Percentiles rank a stretch among this genome's conserved stretches.
Conservation (phyloP, 2,113 vertebrate genomes). For the Cottus gobio region DNA sequence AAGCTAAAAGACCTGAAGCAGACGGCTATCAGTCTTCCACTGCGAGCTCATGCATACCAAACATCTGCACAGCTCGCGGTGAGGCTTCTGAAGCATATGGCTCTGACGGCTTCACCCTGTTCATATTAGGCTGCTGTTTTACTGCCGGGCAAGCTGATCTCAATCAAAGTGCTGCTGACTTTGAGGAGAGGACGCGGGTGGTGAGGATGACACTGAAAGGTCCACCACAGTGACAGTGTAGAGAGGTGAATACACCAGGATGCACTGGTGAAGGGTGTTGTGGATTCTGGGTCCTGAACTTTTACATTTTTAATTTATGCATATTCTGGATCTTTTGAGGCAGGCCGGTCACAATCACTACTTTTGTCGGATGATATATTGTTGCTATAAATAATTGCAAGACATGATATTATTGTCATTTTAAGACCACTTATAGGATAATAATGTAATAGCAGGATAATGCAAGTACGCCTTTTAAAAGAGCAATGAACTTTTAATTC, state of each 20-base stretch:
- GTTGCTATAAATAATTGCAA: background rate
- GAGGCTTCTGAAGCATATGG: constrained; percentile 64
- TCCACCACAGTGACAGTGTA: background rate
- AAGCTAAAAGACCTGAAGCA: constrained; percentile 66
- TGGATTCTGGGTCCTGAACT: too few relatives aligned
- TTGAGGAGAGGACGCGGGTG: constrained; percentile 21
- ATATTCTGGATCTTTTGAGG: background rate
- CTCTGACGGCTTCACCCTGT: constrained; percentile 37
- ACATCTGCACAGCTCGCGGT: constrained; percentile 52
- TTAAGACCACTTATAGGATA: background rate
- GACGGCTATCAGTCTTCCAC: constrained; percentile 59
- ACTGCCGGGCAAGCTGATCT: constrained; percentile 26
- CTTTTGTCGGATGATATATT: background rate
- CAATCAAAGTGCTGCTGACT: constrained; percentile 33
- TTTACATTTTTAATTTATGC: too few relatives aligned
- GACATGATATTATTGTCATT: background rate
- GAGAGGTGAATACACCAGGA: background rate
- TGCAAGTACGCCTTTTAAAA: background rate
- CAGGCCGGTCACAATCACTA: background rate
- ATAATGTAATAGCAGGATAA: background rate
- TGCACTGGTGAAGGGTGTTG: background rate
- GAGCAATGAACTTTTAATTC: too few relatives aligned
- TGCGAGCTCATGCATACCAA: constrained; percentile 68
- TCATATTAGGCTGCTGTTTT: constrained; percentile 36
- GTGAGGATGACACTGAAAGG: constrained; percentile 12